Evolutionary conservation across 1,140 invertebrate species (phyloP), one percentile per base, ranked within the genome.

Genomic region (Pseudomyrmex cubaensis): DNA sequence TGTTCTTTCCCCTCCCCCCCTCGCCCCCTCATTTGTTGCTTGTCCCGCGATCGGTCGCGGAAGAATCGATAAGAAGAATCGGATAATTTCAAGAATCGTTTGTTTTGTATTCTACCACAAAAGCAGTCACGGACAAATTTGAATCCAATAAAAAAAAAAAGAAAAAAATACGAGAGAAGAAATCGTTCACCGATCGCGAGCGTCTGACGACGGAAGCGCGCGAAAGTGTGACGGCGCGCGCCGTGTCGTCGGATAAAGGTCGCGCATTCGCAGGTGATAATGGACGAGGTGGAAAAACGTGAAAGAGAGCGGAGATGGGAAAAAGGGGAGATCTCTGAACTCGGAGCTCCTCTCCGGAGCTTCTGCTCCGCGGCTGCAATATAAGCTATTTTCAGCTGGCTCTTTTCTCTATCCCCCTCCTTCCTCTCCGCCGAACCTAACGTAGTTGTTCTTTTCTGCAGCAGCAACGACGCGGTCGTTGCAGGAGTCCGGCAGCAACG

Each of bases 381-480:
- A 59, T 75, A 52, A 64, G 76, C 66, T 80, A 80, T 80, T 80
- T 72, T 80, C 76, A 80, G 66, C 76, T 70, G 66, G 66, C 54
- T 72, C 76, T 64, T 35, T 35, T 62, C 76, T 63, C 76, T 63
- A 63, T 78, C 20, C 46, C 61, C 73, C 52, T 77, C 48, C 59
- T 52, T 22, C 46, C 46, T 15, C 54, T 22, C 10, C 54, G 57
- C 35, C 56, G 57, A 10, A n/a, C 54, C 15, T 20, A 20, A 48
- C 20, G 25, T 10, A 66, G 56, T 67, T 22, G 50, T 72, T 77
- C 86, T 90, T 85, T 77, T 25, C 25, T 70, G 67, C 57, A 73
- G 25, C 87, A 67, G 57, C 75, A 87, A 80, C 76, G 78, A 66
- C 50, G 72, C n/a, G n/a, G n/a, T 74, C 61, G 78, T 75, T 85